Evolutionary conservation across 2,888 invertebrate species (phyloP), one percentile per base, ranked within the genome.

Genomic region (Slavum lentiscoides): DNA sequence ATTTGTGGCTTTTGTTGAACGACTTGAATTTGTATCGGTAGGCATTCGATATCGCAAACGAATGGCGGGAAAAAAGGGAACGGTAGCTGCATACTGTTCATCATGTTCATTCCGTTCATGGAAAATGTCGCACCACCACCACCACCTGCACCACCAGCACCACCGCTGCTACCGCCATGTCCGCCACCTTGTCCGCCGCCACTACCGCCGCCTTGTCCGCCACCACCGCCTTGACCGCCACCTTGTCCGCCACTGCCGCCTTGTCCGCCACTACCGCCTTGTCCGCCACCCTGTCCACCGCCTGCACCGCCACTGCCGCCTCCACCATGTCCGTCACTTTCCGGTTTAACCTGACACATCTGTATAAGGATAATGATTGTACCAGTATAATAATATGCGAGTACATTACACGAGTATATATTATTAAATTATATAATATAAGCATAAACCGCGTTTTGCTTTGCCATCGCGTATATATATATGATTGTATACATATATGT

Each of bases 51-150:
- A 13, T 80, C 80, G 55, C 80, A 80, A 19, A 19, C 72, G 58
- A 72, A 80, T 0, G 80, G 72, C 13, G 70, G 80, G 43, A 80
- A 80, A 23, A 80, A 72, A 17, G 80, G 80, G 9, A 80, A 80
- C 43, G 80, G 80, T 4, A 80, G n/a, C 43, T 62, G 53, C n/a
- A 80, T 80, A 15, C 80, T 72, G 8, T 19, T 7, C 53, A 43
- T 53, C 2, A 23, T 43, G 37, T 53, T 61, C 62, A 72, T 55
- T 3, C 15, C 39, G 2, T 43, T n/a, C 15, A 70, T 72, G 39
- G 43, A 6, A 21, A 15, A 21, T 21, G 39, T n/a, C 8, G 13
- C 64, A 1, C 11, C 43, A 2, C 9, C 55, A 0, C 62, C 64
- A 59, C 43, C 23, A 1, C n/a, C n/a, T n/a, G n/a, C 30, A 2